Conservation (phyloP, 2,888 invertebrate genomes). For the Aspidiotus rigidus region DNA sequence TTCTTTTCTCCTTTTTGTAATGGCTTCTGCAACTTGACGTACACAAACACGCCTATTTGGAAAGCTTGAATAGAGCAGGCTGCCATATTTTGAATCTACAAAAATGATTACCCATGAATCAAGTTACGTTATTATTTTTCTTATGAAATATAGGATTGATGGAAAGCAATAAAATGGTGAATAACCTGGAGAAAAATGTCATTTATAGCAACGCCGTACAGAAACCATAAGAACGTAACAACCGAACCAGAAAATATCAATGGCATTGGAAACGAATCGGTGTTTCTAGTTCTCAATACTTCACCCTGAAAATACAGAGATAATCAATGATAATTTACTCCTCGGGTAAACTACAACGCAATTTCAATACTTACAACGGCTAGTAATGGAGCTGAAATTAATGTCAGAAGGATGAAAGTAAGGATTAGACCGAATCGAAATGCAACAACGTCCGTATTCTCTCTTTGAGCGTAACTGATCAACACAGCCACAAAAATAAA, state of each 20-base stretch:
- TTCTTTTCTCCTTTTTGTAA: neutral
- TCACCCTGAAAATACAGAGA: conserved; percentile 51
- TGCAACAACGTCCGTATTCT: conserved; percentile 56
- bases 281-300: conserved; percentile 70
- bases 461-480: conserved; percentile 56
- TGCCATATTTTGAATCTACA: conserved; percentile 62
- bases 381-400: conserved; percentile 62
- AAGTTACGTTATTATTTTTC: neutral
- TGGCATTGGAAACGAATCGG: conserved; percentile 78
- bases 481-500: conserved; percentile 51
- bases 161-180: neutral
- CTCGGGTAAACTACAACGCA: neutral
- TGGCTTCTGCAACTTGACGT: conserved; percentile 18
- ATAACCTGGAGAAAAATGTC: conserved; percentile 66
- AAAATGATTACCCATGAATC: neutral
- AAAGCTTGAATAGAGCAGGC: conserved; percentile 52
- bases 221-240: conserved; percentile 67
- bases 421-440: conserved; percentile 61
- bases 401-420: conserved; percentile 55
- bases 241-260: conserved; percentile 72
- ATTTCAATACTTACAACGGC: conserved; percentile 51
- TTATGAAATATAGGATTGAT: neutral
- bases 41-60: conserved; percentile 53
- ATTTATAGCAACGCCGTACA: conserved; percentile 67
- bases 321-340: neutral